Evolutionary conservation across 2,888 invertebrate species (phyloP), one percentile per base, ranked within the genome.

Genomic region (Tenthredo amoena): DNA sequence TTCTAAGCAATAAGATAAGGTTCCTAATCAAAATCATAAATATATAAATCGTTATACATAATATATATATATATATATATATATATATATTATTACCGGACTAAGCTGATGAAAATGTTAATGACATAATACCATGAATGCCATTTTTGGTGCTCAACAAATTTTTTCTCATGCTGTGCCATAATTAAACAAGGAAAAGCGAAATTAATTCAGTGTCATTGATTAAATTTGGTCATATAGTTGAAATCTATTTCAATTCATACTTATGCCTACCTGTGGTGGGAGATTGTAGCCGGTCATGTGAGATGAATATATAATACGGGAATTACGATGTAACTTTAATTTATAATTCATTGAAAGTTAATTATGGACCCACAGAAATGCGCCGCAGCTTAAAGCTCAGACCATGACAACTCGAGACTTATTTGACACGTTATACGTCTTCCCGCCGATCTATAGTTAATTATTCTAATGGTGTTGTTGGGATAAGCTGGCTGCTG

Each of bases 21-120:
- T 77, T 77, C 34, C 76, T 77, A 77, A 77, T 77, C 47, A 77
- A 43, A 74, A 74, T 74, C 21, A 74, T 74, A 10, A 77, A 50
- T 50, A 50, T 26, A 77, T 50, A 31, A n/a, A 74, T 40, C 37
- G 18, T 40, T 74, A 74, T 40, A 9, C 40, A 72, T 72, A 40
- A 72, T 40, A 72, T 62, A 37, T 71, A 37, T n/a, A 15, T 47
- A 12, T 0, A 34, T 34, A 34, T 34, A 34, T 4, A 34, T 34
- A 9, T 40, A 40, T 40, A 40, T 43, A 43, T 43, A 43, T 43
- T 43, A 43, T 43, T 43, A 43, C 9, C 40, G 10, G 43, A 74
- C 40, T 31, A 7, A 21, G 15, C 18, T 68, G 34, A 31, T 18
- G 18, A 68, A 68, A 68, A 68, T 34, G 15, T 68, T 34, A 6